Evolutionary conservation across 2,888 invertebrate species (phyloP).

Genomic region (Scaptomyza parva): DNA sequence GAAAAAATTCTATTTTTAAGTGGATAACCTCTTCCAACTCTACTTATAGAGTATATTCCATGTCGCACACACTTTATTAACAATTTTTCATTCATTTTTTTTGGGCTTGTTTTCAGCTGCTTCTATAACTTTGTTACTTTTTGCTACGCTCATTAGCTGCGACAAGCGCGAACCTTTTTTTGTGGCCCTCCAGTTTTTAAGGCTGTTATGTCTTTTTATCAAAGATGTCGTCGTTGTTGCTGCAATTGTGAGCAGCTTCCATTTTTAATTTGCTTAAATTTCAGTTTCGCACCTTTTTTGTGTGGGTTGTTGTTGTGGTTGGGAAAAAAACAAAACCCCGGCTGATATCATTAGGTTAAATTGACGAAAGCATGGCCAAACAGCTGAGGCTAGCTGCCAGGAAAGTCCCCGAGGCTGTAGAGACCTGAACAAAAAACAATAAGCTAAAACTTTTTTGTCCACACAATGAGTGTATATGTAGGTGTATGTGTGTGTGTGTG

Average conservation of each 20-base stretch:
- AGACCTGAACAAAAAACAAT: slow-evolving; percentile 68
- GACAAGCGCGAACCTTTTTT: slow-evolving; percentile 59
- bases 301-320: neutral
- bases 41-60: neutral
- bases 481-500: slow-evolving; percentile 10
- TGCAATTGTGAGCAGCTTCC: slow-evolving; percentile 51
- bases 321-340: slow-evolving; percentile 22
- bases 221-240: slow-evolving; percentile 25
- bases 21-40: neutral
- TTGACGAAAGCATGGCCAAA: slow-evolving; percentile 73
- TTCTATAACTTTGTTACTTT: slow-evolving; percentile 62
- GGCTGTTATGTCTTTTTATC: slow-evolving; percentile 32
- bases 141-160: slow-evolving; percentile 69
- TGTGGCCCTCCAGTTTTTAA: too few species aligned
- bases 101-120: slow-evolving; percentile 33
- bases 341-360: slow-evolving; percentile 75
- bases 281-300: slow-evolving; percentile 75
- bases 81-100: slow-evolving; percentile 3
- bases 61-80: neutral
- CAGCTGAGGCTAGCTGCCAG: slow-evolving; percentile 72
- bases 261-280: slow-evolving; percentile 79
- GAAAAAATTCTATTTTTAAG: too few species aligned
- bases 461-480: slow-evolving; percentile 4
- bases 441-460: slow-evolving; percentile 46
- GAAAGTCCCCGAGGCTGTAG: slow-evolving; percentile 22